phyloP scores from a whole-genome alignment of 64 coral and sea anemone species.

The Montipora efflorescens region DNA sequence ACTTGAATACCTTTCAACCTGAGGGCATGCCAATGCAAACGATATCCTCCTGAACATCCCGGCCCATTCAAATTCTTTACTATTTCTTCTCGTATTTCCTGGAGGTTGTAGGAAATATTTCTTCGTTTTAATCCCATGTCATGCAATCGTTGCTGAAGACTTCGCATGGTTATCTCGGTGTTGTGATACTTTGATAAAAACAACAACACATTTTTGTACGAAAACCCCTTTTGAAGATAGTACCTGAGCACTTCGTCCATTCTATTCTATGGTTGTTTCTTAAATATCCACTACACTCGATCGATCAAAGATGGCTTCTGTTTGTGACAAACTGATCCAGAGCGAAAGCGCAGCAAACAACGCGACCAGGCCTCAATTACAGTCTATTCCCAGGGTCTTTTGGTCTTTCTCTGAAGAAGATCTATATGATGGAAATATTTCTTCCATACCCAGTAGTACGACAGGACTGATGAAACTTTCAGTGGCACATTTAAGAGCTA shows the following conservation, averaged over 20 bases:
- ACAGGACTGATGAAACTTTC: slow-evolving; percentile 27
- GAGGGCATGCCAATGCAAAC: slow-evolving; percentile 39
- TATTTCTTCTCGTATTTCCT: slow-evolving; percentile 11
- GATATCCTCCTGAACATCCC: slow-evolving; percentile 13
- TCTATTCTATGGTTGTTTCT: slow-evolving; percentile 11
- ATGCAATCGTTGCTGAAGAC: slow-evolving; percentile 7
- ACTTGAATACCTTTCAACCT: slow-evolving; percentile 17
- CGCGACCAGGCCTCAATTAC: slow-evolving; percentile 30
- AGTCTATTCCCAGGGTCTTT: slow-evolving; percentile 57
- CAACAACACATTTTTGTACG: slow-evolving; percentile 1
- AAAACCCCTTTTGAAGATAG: slow-evolving; percentile 28
- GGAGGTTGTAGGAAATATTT: not conserved
- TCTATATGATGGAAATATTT: slow-evolving; percentile 15
- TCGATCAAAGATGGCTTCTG: not conserved
- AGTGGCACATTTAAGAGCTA: slow-evolving; percentile 43
- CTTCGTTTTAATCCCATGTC: not conserved
- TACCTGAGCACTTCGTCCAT: not conserved
- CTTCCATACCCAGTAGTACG: not conserved
- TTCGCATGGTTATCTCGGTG: not conserved
- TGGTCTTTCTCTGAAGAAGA: not conserved
- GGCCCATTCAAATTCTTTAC: slow-evolving; percentile 32
- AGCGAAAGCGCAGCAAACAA: slow-evolving; percentile 35
- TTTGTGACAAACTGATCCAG: not conserved
- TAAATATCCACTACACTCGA: slow-evolving; percentile 2
- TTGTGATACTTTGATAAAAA: slow-evolving; percentile 23